Evolutionary conservation across 2,888 invertebrate genomes (phyloP).

Genomic region (Anthophora plumipes): DNA sequence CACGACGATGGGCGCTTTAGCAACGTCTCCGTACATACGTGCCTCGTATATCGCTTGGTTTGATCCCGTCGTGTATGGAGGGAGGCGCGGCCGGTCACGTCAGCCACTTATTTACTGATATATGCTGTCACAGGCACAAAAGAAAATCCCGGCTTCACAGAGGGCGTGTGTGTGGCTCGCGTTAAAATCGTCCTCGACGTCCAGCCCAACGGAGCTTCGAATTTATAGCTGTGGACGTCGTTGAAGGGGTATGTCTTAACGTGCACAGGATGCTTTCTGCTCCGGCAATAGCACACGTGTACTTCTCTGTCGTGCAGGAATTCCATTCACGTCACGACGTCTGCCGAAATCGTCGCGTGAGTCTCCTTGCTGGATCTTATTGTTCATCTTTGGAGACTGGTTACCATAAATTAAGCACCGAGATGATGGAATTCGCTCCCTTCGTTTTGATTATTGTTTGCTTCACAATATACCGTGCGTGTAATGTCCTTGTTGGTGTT

Average conservation of each 20-base stretch:
- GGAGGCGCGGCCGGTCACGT: constrained; percentile 48
- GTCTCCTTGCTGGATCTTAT: constrained; percentile 1
- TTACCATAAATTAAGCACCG: constrained; percentile 4
- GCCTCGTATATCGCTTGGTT: constrained; percentile 58
- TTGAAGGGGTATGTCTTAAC: constrained; percentile 21
- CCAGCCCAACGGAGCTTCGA: constrained; percentile 31
- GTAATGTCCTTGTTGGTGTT: no score
- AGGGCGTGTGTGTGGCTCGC: constrained; percentile 44
- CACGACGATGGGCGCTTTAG: constrained; percentile 37
- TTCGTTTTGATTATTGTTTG: constrained; percentile 25
- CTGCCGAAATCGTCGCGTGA: constrained; percentile 24
- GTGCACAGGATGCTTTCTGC: constrained; percentile 25
- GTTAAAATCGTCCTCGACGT: constrained; percentile 55
- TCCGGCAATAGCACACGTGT: constrained; percentile 11
- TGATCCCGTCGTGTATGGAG: constrained; percentile 37
- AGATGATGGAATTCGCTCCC: background rate
- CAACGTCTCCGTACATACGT: constrained; percentile 59
- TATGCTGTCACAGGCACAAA: constrained; percentile 62
- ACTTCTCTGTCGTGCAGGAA: background rate
- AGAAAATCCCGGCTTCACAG: constrained; percentile 53
- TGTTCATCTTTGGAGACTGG: background rate
- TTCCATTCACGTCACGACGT: constrained; percentile 34
- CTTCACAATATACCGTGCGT: no score
- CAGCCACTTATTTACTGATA: constrained; percentile 69
- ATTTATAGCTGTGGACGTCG: constrained; percentile 36